Base-by-base conservation (phyloP, 2,888 invertebrate genomes). In the Noctua comes region DNA sequence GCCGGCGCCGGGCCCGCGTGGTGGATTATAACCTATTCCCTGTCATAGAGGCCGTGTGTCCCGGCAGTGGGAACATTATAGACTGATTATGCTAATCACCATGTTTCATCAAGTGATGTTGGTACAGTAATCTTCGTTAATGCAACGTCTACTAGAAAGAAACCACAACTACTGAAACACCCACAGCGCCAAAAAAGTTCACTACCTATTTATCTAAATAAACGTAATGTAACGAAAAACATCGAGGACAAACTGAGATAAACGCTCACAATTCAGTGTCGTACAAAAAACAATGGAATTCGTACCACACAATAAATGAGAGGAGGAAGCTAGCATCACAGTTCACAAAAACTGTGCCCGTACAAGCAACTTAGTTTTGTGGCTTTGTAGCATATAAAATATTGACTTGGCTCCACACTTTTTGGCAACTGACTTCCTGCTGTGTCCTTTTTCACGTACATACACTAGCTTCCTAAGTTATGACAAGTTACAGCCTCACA, bases 221-320 rank as follows among this genome's bases (percentile, higher is more conserved):
- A 70, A 51, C 64, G 69, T 74, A 43, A 69, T 51, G n/a, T 51
- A 80, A 62, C 64, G 43, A 4, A 78, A 84, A 77, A 80, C 66
- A 68, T 51, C 51, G 57, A 78, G 76, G 62, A 77, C 74, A 77
- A 64, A 79, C 73, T 40, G 73, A 76, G 86, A 84, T 78, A 83
- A 86, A 88, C 77, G 79, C 79, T 62, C 73, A 69, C 79, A 80
- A 82, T 86, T 87, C 82, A 81, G 83, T 64, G 82, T 84, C 79
- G 80, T 87, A 88, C 90, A 86, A 89, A 89, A 91, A 88, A 86
- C 87, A 90, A 90, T 83, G 79, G 83, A 86, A 77, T 74, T 73
- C 36, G 70, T 77, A 69, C 70, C 43, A 70, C 68, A 72, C 76
- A 85, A 79, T 64, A 69, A 77, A 88, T 85, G 73, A 43, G 68